Evolutionary conservation across 2,113 vertebrate genomes (phyloP).

Genomic region (Zosterops borbonicus): DNA sequence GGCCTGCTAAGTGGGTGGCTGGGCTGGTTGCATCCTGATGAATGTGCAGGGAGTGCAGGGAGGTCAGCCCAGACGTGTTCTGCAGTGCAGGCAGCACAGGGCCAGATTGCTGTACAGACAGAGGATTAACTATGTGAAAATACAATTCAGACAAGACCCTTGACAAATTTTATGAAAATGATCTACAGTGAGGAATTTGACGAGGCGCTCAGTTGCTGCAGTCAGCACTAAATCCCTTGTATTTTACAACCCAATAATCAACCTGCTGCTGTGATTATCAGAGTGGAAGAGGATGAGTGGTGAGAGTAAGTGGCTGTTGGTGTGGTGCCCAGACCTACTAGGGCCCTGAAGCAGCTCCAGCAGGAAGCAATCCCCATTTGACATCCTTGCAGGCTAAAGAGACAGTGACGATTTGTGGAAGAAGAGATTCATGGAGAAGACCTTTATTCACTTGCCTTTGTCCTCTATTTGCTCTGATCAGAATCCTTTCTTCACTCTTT

Average conservation of each 20-base stretch:
- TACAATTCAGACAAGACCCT: conserved; percentile 42
- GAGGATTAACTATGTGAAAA: conserved; percentile 51
- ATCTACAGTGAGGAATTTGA: conserved; percentile 46
- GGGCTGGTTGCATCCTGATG: not conserved
- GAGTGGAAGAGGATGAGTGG: conserved; percentile 60
- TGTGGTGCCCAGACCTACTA: conserved; percentile 50
- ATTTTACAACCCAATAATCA: conserved; percentile 66
- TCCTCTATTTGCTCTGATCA: not conserved
- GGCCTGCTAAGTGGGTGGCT: not conserved
- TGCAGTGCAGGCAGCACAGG: not conserved
- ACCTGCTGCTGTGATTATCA: conserved; percentile 64
- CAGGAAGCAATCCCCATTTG: conserved; percentile 20
- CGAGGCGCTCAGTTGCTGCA: conserved; percentile 46
- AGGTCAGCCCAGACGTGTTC: not conserved
- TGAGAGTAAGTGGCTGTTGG: conserved; percentile 41
- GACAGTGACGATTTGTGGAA: not conserved
- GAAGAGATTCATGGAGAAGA: not conserved
- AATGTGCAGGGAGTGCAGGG: not conserved
- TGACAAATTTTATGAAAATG: conserved; percentile 61
- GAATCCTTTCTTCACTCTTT: not conserved
- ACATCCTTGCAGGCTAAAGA: not conserved
- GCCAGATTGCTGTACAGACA: conserved; percentile 3
- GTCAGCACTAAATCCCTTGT: conserved; percentile 62
- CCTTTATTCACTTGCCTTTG: not conserved
- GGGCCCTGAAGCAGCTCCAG: conserved; percentile 29